A percentile compares a stretch with the other conserved stretches of the same genome.
phyloP scores from a whole-genome alignment of 2,113 vertebrate species.

The Gadus chalcogrammus region DNA sequence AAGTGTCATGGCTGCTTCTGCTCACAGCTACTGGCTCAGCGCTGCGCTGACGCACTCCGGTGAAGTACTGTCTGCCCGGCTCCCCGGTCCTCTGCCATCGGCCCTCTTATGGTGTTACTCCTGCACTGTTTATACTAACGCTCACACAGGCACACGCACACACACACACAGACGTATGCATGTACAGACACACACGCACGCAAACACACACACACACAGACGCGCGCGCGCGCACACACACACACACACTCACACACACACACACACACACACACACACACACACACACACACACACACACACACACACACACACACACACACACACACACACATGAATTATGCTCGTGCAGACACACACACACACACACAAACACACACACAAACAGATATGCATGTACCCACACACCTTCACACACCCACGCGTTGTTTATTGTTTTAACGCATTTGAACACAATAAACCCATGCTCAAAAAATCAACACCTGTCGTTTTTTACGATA shows the following conservation, averaged over 20 bases:
- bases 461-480: neutral
- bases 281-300: neutral
- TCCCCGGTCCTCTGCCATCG: conserved; percentile 30
- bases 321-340: conserved; percentile 13
- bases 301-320: conserved; percentile 18
- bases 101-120: conserved; percentile 26
- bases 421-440: too few relatives aligned
- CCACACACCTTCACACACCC: too few relatives aligned
- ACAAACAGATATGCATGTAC: too few relatives aligned
- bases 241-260: too few relatives aligned
- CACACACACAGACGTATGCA: neutral
- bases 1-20: conserved; percentile 39
- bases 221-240: too few relatives aligned
- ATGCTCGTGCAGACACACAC: too few relatives aligned
- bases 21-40: conserved; percentile 37
- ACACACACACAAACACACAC: too few relatives aligned
- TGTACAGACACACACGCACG: neutral
- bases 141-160: neutral
- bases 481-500: conserved; percentile 20
- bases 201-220: too few relatives aligned
- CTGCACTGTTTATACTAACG: conserved; percentile 1
- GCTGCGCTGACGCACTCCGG: conserved; percentile 30
- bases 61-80: conserved; percentile 11
- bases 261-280: too few relatives aligned
- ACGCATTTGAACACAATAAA: too few relatives aligned